Evolutionary conservation across 2,888 invertebrate species (phyloP).

Genomic region (Drosophila demipolita): DNA sequence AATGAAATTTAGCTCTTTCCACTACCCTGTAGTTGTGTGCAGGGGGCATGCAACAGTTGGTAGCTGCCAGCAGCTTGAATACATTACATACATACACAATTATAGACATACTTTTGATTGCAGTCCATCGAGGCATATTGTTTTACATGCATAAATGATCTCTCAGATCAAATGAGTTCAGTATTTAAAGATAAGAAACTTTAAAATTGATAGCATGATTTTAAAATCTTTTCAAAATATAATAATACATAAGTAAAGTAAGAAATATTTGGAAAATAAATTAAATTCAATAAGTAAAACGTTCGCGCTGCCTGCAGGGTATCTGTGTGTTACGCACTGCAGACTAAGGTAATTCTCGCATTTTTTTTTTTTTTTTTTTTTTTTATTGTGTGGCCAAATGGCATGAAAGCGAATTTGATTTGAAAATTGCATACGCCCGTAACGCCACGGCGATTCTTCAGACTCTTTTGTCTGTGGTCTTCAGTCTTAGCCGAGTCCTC

Average conservation of each 20-base stretch:
- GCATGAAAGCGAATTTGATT: slow-evolving; percentile 78
- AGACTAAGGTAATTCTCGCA: not conserved
- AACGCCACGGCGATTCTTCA: slow-evolving; percentile 20
- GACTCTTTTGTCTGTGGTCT: slow-evolving; percentile 5
- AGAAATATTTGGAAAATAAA: not conserved
- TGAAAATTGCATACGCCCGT: slow-evolving; percentile 59
- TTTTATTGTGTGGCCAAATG: slow-evolving; percentile 57
- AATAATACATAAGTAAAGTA: not conserved
- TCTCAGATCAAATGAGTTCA: not conserved
- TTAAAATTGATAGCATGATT: not conserved
- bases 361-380: not conserved
- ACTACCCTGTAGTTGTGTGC: slow-evolving; percentile 35
- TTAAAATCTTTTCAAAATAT: not conserved
- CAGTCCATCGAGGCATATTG: not conserved
- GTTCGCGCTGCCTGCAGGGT: slow-evolving; percentile 1
- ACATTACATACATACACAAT: not conserved
- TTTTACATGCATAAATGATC: not conserved
- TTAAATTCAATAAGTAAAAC: no score
- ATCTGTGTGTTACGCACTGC: not conserved
- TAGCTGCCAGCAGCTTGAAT: not conserved
- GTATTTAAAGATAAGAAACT: not conserved
- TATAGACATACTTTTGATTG: not conserved
- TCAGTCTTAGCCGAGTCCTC: not conserved
- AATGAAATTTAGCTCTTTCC: slow-evolving; percentile 40
- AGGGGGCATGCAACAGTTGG: not conserved